Percentiles rank a stretch among this genome's conserved stretches.
phyloP scores from a whole-genome alignment of 1,140 invertebrate genomes.

The Tetranychus urticae region DNA sequence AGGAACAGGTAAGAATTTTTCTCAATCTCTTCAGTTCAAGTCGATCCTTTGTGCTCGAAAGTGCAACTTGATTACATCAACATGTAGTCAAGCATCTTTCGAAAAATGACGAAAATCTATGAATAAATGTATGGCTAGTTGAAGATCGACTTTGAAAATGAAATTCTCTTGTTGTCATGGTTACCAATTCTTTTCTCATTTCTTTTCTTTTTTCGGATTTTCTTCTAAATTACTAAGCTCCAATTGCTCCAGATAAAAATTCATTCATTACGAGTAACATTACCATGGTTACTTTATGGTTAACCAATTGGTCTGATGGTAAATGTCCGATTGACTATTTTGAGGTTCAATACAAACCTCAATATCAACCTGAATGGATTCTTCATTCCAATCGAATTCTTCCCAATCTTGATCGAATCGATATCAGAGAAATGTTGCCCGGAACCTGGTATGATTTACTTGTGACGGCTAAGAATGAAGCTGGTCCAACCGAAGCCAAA shows the following conservation, averaged over 20 bases:
- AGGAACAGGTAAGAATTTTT: slow-evolving; percentile 18
- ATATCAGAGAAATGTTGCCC: slow-evolving; percentile 14
- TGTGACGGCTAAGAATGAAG: slow-evolving; percentile 84
- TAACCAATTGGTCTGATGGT: slow-evolving; percentile 27
- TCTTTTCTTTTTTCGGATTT: neutral
- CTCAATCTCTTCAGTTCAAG: too few relatives aligned
- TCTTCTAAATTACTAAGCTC: slow-evolving; percentile 9
- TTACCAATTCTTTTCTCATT: neutral
- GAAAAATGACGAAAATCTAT: too few relatives aligned
- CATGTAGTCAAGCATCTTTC: too few relatives aligned
- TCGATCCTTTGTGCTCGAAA: too few relatives aligned
- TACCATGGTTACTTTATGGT: slow-evolving; percentile 22
- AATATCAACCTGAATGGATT: slow-evolving; percentile 14
- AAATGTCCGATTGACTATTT: slow-evolving; percentile 30
- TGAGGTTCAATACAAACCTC: slow-evolving; percentile 23
- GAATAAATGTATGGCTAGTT: too few relatives aligned
- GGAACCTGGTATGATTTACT: slow-evolving; percentile 28
- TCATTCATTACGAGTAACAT: slow-evolving; percentile 18
- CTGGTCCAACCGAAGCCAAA: slow-evolving; percentile 75
- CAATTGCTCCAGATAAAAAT: slow-evolving; percentile 12
- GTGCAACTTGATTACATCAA: too few relatives aligned
- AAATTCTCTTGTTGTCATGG: neutral
- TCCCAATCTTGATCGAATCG: slow-evolving; percentile 8
- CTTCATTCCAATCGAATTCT: slow-evolving; percentile 13
- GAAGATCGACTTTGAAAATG: neutral